Evolutionary conservation across 1,140 invertebrate species (phyloP).

Genomic region (Microvelia longipes): DNA sequence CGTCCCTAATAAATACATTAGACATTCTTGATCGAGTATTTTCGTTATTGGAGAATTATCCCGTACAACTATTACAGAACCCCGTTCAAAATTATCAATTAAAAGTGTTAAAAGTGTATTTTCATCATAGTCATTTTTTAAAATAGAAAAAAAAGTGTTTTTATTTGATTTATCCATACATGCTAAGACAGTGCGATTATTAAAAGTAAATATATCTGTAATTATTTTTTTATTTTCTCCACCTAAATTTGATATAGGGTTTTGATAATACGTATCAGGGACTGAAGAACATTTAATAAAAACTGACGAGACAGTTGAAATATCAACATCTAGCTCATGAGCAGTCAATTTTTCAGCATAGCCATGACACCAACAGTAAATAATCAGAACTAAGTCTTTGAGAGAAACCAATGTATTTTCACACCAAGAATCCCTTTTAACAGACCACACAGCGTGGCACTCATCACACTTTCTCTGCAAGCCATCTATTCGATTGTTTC

Average conservation of each 20-base stretch:
- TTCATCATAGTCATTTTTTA: not conserved
- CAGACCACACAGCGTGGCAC: not conserved
- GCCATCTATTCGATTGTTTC: not conserved
- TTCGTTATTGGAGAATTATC: not conserved
- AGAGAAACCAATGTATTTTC: not conserved
- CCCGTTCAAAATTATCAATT: not conserved
- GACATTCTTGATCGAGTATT: not conserved
- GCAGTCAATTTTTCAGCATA: not conserved
- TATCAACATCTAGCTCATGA: not conserved
- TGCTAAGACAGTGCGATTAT: not conserved
- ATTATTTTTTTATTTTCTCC: not conserved
- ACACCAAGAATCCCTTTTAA: not conserved
- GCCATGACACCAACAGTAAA: not conserved
- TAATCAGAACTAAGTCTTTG: not conserved
- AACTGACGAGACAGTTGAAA: not conserved
- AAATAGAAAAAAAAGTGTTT: not conserved
- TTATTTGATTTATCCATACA: not conserved
- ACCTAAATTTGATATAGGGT: not conserved
- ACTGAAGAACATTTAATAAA: not conserved
- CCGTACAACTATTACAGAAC: not conserved
- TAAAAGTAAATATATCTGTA: not conserved
- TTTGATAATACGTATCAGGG: not conserved
- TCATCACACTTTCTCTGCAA: not conserved
- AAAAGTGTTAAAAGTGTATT: not conserved
- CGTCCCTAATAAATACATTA: not conserved